phyloP scores from a whole-genome alignment of 2,113 vertebrate genomes.

The Chamaetylas fuelleborni region DNA sequence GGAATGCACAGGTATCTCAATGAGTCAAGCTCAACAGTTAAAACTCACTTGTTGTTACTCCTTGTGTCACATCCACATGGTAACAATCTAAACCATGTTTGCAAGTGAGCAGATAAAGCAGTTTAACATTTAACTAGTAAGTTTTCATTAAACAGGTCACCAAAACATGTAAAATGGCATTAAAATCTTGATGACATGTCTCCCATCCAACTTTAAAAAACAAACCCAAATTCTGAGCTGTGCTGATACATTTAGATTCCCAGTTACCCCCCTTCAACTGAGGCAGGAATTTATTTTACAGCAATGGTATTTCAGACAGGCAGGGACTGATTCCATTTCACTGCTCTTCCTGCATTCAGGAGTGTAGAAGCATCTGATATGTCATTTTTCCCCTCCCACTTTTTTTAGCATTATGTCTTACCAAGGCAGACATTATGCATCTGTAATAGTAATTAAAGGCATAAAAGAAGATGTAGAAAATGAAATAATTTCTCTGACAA shows the following conservation, averaged over 20 bases:
- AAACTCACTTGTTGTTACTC: neutral
- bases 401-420: neutral
- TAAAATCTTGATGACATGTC: neutral
- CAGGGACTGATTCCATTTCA: neutral
- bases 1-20: fast-evolving
- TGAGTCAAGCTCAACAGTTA: neutral
- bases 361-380: neutral
- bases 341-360: neutral
- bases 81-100: neutral
- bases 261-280: neutral
- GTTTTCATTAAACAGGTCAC: neutral
- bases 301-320: neutral
- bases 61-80: neutral
- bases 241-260: neutral
- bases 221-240: neutral
- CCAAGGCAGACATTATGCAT: neutral
- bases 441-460: neutral
- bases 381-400: fast-evolving
- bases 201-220: neutral
- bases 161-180: neutral
- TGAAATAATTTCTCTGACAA: neutral
- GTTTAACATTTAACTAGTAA: neutral
- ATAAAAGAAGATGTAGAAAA: neutral
- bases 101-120: neutral
- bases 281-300: neutral